These are phyloP conservation scores for Orthonevra nobilis DNA, from an alignment of 2,888 invertebrate genomes.

Conservation along the genomic window DNA sequence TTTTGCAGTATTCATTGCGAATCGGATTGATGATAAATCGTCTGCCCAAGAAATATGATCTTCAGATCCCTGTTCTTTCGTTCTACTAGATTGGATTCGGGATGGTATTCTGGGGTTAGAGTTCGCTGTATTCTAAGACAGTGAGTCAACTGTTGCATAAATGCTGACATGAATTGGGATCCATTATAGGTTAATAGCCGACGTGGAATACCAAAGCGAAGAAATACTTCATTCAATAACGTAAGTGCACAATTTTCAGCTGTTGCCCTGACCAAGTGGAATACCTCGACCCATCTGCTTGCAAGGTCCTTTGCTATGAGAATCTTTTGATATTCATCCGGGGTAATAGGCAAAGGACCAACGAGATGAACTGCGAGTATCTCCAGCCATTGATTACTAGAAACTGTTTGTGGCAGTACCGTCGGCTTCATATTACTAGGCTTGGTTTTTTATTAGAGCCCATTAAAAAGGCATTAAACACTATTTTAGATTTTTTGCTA, in stretches of 20 bases:
- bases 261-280: constrained; percentile 72
- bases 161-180: constrained; percentile 73
- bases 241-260: constrained; percentile 72
- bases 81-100: constrained; percentile 60
- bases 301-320: constrained; percentile 72
- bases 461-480: too few relatives aligned
- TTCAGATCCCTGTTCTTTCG: constrained; percentile 47
- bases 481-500: too few relatives aligned
- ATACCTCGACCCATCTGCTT: constrained; percentile 72
- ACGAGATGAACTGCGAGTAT: constrained; percentile 58
- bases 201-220: constrained; percentile 75
- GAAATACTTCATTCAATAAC: constrained; percentile 75
- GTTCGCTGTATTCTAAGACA: constrained; percentile 50
- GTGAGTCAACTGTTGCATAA: constrained; percentile 74
- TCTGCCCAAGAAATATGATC: neutral
- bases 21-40: neutral
- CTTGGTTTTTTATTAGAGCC: too few relatives aligned
- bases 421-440: constrained; percentile 53
- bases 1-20: constrained; percentile 9
- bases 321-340: constrained; percentile 71
- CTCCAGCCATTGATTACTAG: constrained; percentile 61
- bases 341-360: constrained; percentile 53
- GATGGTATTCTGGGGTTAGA: constrained; percentile 58
- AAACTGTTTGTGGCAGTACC: constrained; percentile 55
- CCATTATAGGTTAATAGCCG: constrained; percentile 77